A percentile compares a stretch with the other conserved stretches of the same genome.
Conservation (phyloP, 2,797 vertebrate genomes). For the Hapalemur alaotrensis region DNA sequence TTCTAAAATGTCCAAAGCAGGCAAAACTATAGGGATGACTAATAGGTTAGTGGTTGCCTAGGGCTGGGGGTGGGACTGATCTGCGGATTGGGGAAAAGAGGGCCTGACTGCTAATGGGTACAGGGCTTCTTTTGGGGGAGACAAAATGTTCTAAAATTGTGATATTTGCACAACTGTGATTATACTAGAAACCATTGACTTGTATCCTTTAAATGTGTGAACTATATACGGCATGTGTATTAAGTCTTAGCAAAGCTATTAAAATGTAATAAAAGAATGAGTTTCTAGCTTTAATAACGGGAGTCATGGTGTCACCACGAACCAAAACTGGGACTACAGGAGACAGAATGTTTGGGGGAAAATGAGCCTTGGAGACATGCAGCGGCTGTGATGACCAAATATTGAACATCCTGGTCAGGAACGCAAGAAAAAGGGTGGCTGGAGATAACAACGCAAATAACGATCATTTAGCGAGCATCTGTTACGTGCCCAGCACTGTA, state of each 20-base stretch:
- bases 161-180: not conserved
- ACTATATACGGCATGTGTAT: not conserved
- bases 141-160: not conserved
- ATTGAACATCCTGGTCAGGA: not conserved
- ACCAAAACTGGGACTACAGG: not conserved
- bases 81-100: not conserved
- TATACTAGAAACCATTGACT: not conserved
- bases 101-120: not conserved
- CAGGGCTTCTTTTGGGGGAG: not conserved
- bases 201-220: not conserved
- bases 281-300: not conserved
- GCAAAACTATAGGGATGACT: not conserved
- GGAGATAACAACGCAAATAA: not conserved
- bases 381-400: not conserved
- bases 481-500: not conserved
- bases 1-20: not conserved
- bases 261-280: not conserved
- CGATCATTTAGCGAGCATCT: not conserved
- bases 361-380: not conserved
- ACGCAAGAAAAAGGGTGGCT: too few species aligned
- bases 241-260: not conserved
- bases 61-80: not conserved
- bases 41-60: not conserved
- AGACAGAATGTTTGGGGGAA: not conserved
- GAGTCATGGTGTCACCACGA: not conserved